Evolutionary conservation across 37 sponge, comb jelly and placozoan species (phyloP), one percentile per base, ranked within the genome.

Genomic region (Theonella swinhoei): DNA sequence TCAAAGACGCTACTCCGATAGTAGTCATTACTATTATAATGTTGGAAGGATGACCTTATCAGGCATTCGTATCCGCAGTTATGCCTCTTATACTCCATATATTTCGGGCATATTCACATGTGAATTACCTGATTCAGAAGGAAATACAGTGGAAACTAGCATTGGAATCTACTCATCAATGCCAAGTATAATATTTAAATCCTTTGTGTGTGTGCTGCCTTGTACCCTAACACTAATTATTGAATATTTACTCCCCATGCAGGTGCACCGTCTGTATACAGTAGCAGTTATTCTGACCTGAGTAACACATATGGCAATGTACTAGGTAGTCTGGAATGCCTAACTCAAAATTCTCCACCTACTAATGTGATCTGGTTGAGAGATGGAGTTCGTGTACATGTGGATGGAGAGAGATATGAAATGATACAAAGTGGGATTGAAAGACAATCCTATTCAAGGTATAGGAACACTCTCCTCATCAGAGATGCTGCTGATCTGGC

Each of bases 111-210:
- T 47, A 47, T 47, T 47, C 14, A 47, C 54, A 22, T 68, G 69
- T 68, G 33, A 32, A 28, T 20, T 68, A 33, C 30, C 69, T 68
- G 33, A 68, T 68, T 2, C 69, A 32, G 34, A 28, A 30, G 69
- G 69, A 68, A 68, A 32, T 28, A 68, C 19, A 28, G 34, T 68
- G 25, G 34, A 68, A 5, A 20, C 20, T 20, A 29, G 69, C 34
- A 68, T 68, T 32, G 69, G 69, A 33, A 68, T 68, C 20, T 68
- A 68, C 34, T 29, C 34, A 31, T 47, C 54, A 47, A 47, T 47
- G 54, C 54, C 54, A 47, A 47, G 54, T 47, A 47, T n/a, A n/a
- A n/a, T 17, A 14, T n/a, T n/a, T n/a, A n/a, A n/a, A n/a, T 47
- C 14, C 11, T 47, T 47, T 47, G 11, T 47, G 54, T 47, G 14